Evolutionary conservation across 2,113 vertebrate genomes (phyloP), one percentile per base, ranked within the genome.

Genomic region (Sciurus niger): DNA sequence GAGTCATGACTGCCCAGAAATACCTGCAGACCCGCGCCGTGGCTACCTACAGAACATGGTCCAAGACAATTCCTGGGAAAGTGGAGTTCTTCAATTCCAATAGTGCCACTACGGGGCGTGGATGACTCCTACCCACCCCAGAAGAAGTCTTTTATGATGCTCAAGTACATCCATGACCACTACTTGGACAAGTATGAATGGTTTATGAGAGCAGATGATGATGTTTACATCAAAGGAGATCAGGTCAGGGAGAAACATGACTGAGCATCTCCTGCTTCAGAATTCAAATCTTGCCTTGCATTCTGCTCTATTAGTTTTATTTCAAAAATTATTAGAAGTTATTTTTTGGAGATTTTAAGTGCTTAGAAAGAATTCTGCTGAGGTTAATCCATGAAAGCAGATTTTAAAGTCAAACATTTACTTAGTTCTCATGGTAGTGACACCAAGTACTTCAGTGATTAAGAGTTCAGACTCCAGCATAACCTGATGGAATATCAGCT

Each of bases 1-100:
- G 98, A 83, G 99, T 99, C 79, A 99, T 99, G 99, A 99, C 99
- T 4, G 99, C 99, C 2, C 99, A 99, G 99, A 99, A 99, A 97
- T 99, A 99, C 99, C 99, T 99, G 98, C 98, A 99, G 94, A 99
- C 95, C 98, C 99, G 99, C 65, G 99, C 99, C 6, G 98, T 99
- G 97, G 99, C 99, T 1, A 99, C 99, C 0, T 98, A 99, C 97
- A 99, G 99, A 97, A 99, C 99, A 0, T 99, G 99, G 99, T 99
- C 99, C 79, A 99, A 99, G 98, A 99, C 98, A n/a, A 99, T 99
- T 96, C 99, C 99, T 51, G 99, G 99, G 84, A 99, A 98, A 16
- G 99, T 99, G 13, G 99, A 99, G 90, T 99, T 99, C 98, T 99
- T 99, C 99, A 1, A 99, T 99, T 51, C 99, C 99, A 1, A 94